phyloP scores from a whole-genome alignment of 2,797 vertebrate genomes.

The Glyptemys insculpta region DNA sequence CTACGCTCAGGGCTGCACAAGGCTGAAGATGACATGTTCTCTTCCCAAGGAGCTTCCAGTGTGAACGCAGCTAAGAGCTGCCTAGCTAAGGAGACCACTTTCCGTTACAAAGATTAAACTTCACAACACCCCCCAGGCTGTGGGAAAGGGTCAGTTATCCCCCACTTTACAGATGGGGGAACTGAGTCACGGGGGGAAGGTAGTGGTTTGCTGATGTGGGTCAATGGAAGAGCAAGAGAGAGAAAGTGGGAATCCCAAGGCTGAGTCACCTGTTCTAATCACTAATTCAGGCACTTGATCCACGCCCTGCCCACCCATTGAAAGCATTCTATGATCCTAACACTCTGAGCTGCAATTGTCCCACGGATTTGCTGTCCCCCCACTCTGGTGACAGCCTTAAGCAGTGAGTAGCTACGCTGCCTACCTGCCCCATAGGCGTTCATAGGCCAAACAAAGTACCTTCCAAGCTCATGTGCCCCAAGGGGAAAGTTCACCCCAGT shows the following conservation, averaged over 20 bases:
- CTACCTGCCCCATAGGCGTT: neutral
- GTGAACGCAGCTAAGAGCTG: too few species aligned
- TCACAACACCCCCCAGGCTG: neutral
- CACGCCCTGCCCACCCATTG: neutral
- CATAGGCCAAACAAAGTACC: neutral
- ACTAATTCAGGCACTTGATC: neutral
- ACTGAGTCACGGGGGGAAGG: neutral
- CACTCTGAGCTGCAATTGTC: neutral
- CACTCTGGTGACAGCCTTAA: neutral
- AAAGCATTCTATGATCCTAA: neutral
- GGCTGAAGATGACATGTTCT: neutral
- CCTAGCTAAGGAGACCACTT: neutral
- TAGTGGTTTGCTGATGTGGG: neutral
- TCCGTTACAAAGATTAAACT: neutral
- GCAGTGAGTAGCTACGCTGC: neutral
- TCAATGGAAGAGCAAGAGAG: neutral
- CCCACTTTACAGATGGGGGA: neutral
- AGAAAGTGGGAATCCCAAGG: neutral
- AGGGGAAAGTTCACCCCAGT: neutral
- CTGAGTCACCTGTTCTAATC: neutral
- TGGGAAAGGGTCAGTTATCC: neutral
- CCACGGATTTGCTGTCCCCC: neutral
- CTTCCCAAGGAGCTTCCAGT: neutral
- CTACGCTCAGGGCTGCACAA: too few species aligned
- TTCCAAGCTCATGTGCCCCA: neutral